Conservation (phyloP, 2,113 vertebrate species). For the Calidris pugnax region DNA sequence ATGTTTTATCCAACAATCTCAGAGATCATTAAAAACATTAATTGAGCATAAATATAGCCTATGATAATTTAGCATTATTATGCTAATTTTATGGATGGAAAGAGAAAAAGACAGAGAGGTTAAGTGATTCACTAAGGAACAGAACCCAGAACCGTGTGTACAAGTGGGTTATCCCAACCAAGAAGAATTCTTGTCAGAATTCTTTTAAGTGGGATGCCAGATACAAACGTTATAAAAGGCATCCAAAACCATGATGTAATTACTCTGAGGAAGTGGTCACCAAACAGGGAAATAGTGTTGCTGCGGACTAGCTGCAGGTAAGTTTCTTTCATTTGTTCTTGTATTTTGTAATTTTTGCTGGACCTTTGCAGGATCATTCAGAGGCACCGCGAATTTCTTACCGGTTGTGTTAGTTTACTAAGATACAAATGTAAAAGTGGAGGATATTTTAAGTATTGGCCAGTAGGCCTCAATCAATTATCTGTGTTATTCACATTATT, state of each 20-base stretch:
- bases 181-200: not conserved
- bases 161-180: not conserved
- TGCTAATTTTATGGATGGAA: conserved; percentile 40
- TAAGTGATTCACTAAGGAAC: not conserved
- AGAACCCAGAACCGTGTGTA: not conserved
- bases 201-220: not conserved
- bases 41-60: conserved; percentile 33
- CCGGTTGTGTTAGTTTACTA: not conserved
- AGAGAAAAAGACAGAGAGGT: conserved; percentile 16
- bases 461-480: not conserved
- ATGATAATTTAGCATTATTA: conserved; percentile 39
- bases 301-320: not conserved
- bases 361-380: not conserved
- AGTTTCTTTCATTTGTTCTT: not conserved
- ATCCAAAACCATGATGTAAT: not conserved
- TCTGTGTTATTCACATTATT: not conserved
- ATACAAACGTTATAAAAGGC: not conserved
- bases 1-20: conserved; percentile 37
- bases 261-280: not conserved
- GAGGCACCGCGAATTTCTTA: not conserved
- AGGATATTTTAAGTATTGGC: not conserved
- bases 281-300: not conserved
- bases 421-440: not conserved
- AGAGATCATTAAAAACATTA: conserved; percentile 49
- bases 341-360: not conserved